Conservation (phyloP, 1,140 invertebrate species). For the Drosophila kohkoa region DNA sequence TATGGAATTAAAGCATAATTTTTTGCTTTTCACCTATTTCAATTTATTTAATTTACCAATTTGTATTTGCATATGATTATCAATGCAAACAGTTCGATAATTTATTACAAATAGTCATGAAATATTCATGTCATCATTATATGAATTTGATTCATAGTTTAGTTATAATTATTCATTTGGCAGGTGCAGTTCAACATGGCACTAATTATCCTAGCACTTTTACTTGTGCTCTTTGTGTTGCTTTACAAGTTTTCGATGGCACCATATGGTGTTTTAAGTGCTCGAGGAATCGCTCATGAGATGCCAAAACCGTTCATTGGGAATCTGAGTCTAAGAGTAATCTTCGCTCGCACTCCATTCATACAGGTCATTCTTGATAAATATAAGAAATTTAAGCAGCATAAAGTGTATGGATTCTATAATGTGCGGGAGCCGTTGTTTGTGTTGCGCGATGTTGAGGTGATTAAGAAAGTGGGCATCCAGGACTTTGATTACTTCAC, state of each 20-base stretch:
- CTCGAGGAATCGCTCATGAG: slow-evolving; percentile 49
- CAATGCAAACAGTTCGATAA: background rate
- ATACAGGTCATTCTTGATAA: slow-evolving; percentile 43
- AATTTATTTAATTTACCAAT: background rate
- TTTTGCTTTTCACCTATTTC: too few relatives aligned
- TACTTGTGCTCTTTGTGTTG: slow-evolving; percentile 36
- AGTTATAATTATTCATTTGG: background rate
- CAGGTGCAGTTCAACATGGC: slow-evolving; percentile 27
- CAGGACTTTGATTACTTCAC: slow-evolving; percentile 89
- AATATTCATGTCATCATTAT: background rate
- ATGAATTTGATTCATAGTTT: background rate
- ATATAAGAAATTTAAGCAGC: slow-evolving; percentile 20
- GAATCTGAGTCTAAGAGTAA: slow-evolving; percentile 35
- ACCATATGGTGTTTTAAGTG: slow-evolving; percentile 36
- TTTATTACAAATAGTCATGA: background rate
- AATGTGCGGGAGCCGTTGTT: slow-evolving; percentile 68
- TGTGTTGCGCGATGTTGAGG: slow-evolving; percentile 86
- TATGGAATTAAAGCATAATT: too few relatives aligned
- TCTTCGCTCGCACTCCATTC: slow-evolving; percentile 42
- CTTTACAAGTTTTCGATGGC: slow-evolving; percentile 54
- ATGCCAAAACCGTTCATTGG: slow-evolving; percentile 57
- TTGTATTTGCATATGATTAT: background rate
- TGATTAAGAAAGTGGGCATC: slow-evolving; percentile 87
- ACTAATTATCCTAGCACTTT: slow-evolving; percentile 9
- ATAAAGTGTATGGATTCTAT: slow-evolving; percentile 63